These are phyloP conservation scores for Cynaeus angustus DNA, from an alignment of 2,888 invertebrate species.

Conservation along the genomic window DNA sequence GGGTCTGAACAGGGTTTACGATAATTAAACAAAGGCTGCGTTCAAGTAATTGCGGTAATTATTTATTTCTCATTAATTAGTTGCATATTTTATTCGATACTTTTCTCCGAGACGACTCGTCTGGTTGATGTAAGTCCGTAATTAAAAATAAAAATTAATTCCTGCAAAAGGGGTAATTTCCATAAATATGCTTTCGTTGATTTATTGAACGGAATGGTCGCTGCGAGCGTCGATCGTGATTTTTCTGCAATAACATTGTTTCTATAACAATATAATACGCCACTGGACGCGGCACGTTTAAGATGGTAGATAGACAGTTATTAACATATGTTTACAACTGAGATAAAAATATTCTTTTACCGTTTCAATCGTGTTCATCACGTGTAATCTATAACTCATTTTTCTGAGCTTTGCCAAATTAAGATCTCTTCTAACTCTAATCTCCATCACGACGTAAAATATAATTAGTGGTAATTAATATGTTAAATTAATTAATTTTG, in stretches of 20 bases:
- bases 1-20: constrained; percentile 52
- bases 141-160: constrained; percentile 44
- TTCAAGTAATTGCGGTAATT: constrained; percentile 51
- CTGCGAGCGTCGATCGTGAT: constrained; percentile 25
- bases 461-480: constrained; percentile 23
- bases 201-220: constrained; percentile 41
- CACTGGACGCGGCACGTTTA: constrained; percentile 44
- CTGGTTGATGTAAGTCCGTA: constrained; percentile 17
- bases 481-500: constrained; percentile 16
- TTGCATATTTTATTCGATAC: constrained; percentile 33
- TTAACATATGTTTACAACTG: constrained; percentile 51
- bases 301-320: constrained; percentile 51
- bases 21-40: constrained; percentile 54
- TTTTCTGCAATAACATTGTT: constrained; percentile 13
- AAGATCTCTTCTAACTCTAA: constrained; percentile 16
- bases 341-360: constrained; percentile 52
- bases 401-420: constrained; percentile 14
- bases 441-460: constrained; percentile 22
- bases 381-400: neutral
- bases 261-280: constrained; percentile 45
- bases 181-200: constrained; percentile 41
- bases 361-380: constrained; percentile 19
- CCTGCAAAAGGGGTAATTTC: constrained; percentile 37
- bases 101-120: constrained; percentile 16
- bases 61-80: constrained; percentile 49